These are phyloP conservation scores for Cylas formicarius DNA, from an alignment of 1,140 invertebrate genomes.

Conservation along the genomic window DNA sequence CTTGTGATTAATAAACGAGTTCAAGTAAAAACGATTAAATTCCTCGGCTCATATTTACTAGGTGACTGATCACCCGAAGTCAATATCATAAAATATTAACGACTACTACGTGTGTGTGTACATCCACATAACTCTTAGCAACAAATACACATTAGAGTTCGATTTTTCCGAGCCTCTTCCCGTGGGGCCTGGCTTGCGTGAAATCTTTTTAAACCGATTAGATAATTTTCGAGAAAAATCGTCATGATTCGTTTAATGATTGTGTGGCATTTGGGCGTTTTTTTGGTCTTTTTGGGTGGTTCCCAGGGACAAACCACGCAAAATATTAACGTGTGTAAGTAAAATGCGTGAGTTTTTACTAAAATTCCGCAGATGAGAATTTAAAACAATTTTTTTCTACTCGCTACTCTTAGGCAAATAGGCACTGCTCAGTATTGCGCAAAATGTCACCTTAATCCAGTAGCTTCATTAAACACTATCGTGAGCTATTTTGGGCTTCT, in stretches of 20 bases:
- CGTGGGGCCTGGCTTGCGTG: neutral
- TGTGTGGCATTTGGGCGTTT: neutral
- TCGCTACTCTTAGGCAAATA: too few species aligned
- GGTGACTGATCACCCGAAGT: too few species aligned
- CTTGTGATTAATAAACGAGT: too few species aligned
- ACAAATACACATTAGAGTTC: constrained; percentile 1
- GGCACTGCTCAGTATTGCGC: too few species aligned
- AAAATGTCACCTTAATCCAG: too few species aligned
- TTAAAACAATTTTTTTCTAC: too few species aligned
- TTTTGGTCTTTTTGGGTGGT: neutral
- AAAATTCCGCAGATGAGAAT: too few species aligned
- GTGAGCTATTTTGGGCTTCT: too few species aligned
- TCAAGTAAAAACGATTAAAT: too few species aligned
- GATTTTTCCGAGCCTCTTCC: neutral
- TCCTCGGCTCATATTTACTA: too few species aligned
- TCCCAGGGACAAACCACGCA: constrained; percentile 46
- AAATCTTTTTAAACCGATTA: neutral
- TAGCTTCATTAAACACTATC: too few species aligned
- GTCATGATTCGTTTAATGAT: neutral
- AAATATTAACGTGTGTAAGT: constrained; percentile 54
- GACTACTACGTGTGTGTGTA: constrained; percentile 2
- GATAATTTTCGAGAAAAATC: neutral
- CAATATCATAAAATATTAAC: constrained; percentile 10
- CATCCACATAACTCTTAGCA: constrained; percentile 8
- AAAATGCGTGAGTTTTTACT: constrained; percentile 11